These are phyloP conservation scores for Tipula unca DNA, from an alignment of 2,888 invertebrate species.

Conservation along the genomic window DNA sequence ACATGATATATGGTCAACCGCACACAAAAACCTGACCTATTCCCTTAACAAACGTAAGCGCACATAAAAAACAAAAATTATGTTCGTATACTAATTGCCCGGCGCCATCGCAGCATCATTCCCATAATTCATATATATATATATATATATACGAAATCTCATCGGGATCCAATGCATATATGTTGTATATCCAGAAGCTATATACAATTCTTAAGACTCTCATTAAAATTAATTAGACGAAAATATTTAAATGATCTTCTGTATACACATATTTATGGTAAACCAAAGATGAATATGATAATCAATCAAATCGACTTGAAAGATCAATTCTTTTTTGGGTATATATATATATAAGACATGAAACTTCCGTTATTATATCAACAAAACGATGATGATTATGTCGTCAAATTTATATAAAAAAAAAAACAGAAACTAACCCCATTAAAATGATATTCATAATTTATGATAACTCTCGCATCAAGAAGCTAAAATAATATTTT, in stretches of 20 bases:
- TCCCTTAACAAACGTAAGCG: neutral
- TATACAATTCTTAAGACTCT: neutral
- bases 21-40: neutral
- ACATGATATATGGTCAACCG: neutral
- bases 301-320: neutral
- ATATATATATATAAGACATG: neutral
- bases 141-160: neutral
- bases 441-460: conserved; percentile 8
- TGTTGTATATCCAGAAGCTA: neutral
- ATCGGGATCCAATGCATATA: neutral
- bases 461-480: neutral
- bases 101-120: neutral
- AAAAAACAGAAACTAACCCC: neutral
- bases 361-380: neutral
- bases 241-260: neutral
- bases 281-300: neutral
- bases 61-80: neutral
- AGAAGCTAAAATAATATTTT: neutral
- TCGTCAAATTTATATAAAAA: neutral
- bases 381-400: neutral
- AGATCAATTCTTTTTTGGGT: neutral
- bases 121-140: neutral
- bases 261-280: neutral
- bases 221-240: neutral
- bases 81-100: neutral